phyloP scores from a whole-genome alignment of 2,113 vertebrate genomes.

The Tragelaphus imberbis region DNA sequence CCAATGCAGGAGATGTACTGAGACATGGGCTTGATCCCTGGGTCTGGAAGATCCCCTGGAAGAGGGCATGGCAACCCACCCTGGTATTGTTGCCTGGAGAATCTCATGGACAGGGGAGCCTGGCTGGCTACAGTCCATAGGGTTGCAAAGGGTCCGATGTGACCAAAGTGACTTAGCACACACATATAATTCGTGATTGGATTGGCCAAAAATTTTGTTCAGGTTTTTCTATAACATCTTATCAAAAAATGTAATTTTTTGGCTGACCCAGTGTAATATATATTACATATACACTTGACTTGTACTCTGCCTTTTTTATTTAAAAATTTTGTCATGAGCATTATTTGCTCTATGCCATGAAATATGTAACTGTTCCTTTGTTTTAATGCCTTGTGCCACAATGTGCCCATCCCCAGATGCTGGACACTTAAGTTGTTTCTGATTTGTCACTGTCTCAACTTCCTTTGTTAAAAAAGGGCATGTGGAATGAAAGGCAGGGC shows the following conservation, averaged over 20 bases:
- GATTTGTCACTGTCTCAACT: not conserved
- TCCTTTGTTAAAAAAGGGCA: not conserved
- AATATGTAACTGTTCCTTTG: not conserved
- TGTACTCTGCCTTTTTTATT: not conserved
- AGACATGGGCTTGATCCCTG: not conserved
- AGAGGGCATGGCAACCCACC: not conserved
- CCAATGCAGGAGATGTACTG: not conserved
- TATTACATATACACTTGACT: not conserved
- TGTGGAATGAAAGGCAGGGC: fast-evolving
- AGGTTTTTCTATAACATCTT: not conserved
- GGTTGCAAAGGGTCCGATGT: not conserved
- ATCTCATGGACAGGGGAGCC: not conserved
- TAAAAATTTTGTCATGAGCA: not conserved
- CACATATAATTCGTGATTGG: not conserved
- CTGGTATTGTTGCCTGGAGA: not conserved
- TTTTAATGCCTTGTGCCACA: not conserved
- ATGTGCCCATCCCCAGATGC: not conserved
- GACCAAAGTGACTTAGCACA: not conserved
- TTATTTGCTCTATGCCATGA: not conserved
- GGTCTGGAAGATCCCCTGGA: not conserved
- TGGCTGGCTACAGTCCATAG: not conserved
- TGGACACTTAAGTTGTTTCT: not conserved
- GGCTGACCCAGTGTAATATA: not conserved
- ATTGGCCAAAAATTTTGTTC: not conserved
- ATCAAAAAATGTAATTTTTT: not conserved